A percentile compares a stretch with the other conserved stretches of the same genome.
phyloP scores from a whole-genome alignment of 1,140 invertebrate genomes.

The Branchinecta lynchi region DNA sequence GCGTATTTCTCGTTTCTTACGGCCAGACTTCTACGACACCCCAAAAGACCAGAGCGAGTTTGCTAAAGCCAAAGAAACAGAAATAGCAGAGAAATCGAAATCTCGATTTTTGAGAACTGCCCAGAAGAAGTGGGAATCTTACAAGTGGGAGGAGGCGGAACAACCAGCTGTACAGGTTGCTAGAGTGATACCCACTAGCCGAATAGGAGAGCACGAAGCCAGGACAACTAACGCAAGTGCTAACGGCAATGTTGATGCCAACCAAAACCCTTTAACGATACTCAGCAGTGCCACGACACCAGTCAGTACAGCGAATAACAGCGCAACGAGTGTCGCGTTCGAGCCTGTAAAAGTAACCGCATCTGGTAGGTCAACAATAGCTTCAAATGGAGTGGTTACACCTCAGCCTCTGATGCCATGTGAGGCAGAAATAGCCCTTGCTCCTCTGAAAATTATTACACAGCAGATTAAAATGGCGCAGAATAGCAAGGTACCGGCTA shows the following conservation, averaged over 20 bases:
- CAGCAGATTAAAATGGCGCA: not conserved
- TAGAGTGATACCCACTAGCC: not conserved
- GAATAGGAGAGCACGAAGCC: not conserved
- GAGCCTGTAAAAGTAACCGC: not conserved
- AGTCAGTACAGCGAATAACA: too few relatives aligned
- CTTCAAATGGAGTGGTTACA: too few relatives aligned
- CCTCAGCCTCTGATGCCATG: too few relatives aligned
- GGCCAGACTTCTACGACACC: conserved; percentile 60
- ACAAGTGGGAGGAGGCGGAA: conserved; percentile 26
- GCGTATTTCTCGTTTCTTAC: conserved; percentile 30
- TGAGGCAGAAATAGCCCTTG: not conserved
- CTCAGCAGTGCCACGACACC: not conserved
- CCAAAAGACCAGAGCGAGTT: conserved; percentile 50
- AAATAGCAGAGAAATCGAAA: conserved; percentile 31
- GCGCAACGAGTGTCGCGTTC: not conserved
- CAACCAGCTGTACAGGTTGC: not conserved
- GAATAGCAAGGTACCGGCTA: not conserved
- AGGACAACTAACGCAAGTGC: not conserved
- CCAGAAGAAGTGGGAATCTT: conserved; percentile 35
- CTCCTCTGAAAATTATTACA: not conserved
- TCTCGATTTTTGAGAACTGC: conserved; percentile 33
- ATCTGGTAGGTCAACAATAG: not conserved
- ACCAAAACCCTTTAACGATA: not conserved
- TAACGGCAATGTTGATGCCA: not conserved
- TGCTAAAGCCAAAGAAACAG: conserved; percentile 36